Evolutionary conservation across 2,888 invertebrate species (phyloP).

Genomic region (Carcina quercana): DNA sequence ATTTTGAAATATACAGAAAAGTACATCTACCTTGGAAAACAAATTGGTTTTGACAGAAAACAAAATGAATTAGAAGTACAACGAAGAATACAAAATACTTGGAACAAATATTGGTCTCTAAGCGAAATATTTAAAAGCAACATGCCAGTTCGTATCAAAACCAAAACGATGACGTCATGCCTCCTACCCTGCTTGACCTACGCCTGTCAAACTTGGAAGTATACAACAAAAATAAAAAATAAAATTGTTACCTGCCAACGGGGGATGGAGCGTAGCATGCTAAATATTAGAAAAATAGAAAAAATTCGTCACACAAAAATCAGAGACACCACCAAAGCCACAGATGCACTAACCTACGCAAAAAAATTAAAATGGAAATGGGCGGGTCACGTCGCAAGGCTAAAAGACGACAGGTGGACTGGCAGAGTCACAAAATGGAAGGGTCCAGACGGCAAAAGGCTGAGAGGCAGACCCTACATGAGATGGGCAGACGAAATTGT

Average conservation of each 20-base stretch:
- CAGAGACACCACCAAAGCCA: not conserved
- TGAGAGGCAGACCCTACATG: no score
- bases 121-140: constrained; percentile 8
- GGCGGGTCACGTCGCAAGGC: constrained; percentile 8
- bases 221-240: constrained; percentile 5
- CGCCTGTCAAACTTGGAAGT: constrained; percentile 13
- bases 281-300: constrained; percentile 3
- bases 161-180: constrained; percentile 6
- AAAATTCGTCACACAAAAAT: constrained; percentile 3
- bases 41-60: constrained; percentile 8
- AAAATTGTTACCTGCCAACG: constrained; percentile 6
- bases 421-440: no score
- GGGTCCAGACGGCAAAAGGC: no score
- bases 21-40: constrained; percentile 15
- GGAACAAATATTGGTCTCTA: constrained; percentile 10
- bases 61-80: constrained; percentile 11
- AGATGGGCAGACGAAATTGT: no score
- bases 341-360: constrained; percentile 1
- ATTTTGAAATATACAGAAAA: constrained; percentile 3
- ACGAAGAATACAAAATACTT: constrained; percentile 9
- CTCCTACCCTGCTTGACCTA: constrained; percentile 11
- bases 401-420: constrained; percentile 7
- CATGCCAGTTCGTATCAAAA: constrained; percentile 6
- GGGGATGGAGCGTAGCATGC: constrained; percentile 12
- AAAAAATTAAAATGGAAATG: constrained; percentile 11